Conservation (phyloP, 2,888 invertebrate genomes). For the Vesta saturnalis region DNA sequence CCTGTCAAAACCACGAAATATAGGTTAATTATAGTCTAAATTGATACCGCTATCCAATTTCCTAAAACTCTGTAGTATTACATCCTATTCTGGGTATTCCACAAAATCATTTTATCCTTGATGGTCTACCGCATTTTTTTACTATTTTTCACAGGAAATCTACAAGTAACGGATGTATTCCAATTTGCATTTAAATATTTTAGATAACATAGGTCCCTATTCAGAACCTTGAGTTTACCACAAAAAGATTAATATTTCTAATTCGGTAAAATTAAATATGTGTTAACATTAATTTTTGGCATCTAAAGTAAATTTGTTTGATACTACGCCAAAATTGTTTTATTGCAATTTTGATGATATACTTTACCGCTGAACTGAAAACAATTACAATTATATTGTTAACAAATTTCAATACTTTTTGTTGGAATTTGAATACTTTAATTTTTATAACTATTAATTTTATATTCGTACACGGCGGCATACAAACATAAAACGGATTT, state of each 20-base stretch:
- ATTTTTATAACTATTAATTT: no score
- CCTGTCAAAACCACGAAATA: neutral
- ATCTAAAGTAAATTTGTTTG: no score
- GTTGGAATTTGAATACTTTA: no score
- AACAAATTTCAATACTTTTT: no score
- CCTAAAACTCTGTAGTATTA: neutral
- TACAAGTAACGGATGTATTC: no score
- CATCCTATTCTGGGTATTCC: neutral
- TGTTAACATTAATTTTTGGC: neutral
- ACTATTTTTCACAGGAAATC: neutral
- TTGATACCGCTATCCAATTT: neutral
- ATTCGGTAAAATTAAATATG: neutral
- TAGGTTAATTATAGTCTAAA: constrained; percentile 7
- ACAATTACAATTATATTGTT: no score
- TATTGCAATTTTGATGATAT: neutral
- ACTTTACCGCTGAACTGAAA: no score
- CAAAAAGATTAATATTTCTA: neutral
- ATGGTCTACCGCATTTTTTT: neutral
- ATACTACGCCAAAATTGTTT: neutral
- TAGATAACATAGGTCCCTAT: neutral
- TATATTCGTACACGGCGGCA: no score
- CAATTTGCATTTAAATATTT: neutral
- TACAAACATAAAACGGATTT: no score
- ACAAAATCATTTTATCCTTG: neutral
- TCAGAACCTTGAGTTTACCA: neutral